These are phyloP conservation scores for Catalaphyllia jardinei DNA, from an alignment of 64 coral and sea anemone genomes.

Conservation along the genomic window DNA sequence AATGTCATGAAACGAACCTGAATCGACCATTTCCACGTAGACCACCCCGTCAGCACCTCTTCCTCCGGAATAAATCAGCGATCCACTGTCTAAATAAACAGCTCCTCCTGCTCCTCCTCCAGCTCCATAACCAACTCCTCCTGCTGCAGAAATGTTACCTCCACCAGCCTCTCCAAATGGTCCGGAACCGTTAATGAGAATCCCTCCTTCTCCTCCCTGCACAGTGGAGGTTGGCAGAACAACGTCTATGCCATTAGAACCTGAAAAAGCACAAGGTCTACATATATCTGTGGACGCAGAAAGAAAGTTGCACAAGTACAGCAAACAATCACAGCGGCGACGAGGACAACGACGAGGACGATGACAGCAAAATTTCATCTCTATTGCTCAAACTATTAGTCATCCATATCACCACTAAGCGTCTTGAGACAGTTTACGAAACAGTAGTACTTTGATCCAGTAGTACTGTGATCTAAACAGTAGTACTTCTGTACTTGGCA, in stretches of 20 bases:
- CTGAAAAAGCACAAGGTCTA: not conserved
- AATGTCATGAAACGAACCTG: not conserved
- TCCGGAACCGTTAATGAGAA: conserved; percentile 30
- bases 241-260: not conserved
- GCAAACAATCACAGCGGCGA: too few relatives aligned
- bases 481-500: too few relatives aligned
- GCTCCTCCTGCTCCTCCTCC: conserved; percentile 52
- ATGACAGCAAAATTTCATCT: too few relatives aligned
- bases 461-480: too few relatives aligned
- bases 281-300: not conserved
- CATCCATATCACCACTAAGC: too few relatives aligned
- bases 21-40: conserved; percentile 28
- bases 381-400: too few relatives aligned
- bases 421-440: too few relatives aligned
- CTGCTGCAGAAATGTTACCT: not conserved
- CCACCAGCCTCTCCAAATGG: not conserved
- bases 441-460: too few relatives aligned
- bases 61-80: conserved; percentile 14
- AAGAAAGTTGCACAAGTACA: not conserved
- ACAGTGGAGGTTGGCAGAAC: not conserved
- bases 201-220: conserved; percentile 22
- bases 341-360: too few relatives aligned
- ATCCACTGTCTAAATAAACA: not conserved
- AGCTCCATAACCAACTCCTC: conserved; percentile 48
- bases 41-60: conserved; percentile 40